These are phyloP conservation scores for Propithecus coquereli DNA, from an alignment of 2,113 vertebrate genomes.

Conservation along the genomic window DNA sequence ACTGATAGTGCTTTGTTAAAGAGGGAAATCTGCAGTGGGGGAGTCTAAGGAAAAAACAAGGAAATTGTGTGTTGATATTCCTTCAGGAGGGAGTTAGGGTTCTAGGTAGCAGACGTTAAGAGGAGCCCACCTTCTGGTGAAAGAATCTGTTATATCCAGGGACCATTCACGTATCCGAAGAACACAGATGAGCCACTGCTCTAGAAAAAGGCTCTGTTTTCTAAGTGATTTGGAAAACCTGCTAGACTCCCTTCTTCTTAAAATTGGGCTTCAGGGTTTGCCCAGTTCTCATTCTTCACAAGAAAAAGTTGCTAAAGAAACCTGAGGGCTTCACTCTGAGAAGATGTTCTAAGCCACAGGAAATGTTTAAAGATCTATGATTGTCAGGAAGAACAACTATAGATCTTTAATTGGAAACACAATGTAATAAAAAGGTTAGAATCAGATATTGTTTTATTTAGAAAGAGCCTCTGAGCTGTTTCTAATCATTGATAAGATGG, in stretches of 20 bases:
- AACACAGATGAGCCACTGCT: background rate
- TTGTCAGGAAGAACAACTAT: constrained; percentile 32
- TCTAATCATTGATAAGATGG: constrained; percentile 51
- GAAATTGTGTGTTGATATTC: background rate
- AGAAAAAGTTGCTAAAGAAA: constrained; percentile 7
- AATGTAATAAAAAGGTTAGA: constrained; percentile 42
- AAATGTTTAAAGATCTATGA: constrained; percentile 52
- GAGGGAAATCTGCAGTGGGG: background rate
- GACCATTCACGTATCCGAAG: background rate
- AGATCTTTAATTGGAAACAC: constrained; percentile 32
- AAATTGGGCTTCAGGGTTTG: background rate
- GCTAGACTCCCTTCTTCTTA: background rate
- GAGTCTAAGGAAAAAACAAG: background rate
- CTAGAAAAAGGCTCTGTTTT: background rate
- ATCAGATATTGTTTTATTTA: constrained; percentile 64
- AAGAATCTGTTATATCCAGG: background rate
- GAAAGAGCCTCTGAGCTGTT: constrained; percentile 47
- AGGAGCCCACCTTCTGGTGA: background rate
- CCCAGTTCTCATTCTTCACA: background rate
- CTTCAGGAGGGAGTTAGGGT: background rate
- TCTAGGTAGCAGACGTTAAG: background rate
- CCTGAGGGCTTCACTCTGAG: background rate
- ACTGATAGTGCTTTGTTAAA: background rate
- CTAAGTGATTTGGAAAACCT: background rate
- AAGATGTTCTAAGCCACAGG: constrained; percentile 9